These are phyloP conservation scores for Typhlichthys eigenmanni DNA, from an alignment of 2,797 vertebrate species.

Conservation along the genomic window DNA sequence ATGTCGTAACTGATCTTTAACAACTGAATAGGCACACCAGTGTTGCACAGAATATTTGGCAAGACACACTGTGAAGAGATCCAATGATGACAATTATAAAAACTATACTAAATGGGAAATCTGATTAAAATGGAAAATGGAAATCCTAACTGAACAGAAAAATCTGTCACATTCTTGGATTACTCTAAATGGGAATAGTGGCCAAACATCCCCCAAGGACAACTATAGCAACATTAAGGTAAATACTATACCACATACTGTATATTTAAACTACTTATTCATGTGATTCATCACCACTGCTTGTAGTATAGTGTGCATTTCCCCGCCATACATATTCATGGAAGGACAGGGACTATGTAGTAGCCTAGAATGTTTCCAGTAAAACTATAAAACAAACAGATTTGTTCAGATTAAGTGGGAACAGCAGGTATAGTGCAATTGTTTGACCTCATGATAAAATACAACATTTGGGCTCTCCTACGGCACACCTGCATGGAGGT, in stretches of 20 bases:
- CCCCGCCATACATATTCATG: not conserved
- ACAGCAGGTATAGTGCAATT: not conserved
- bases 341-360: slow-evolving; percentile 2
- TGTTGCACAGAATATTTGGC: too few relatives aligned
- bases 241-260: slow-evolving; percentile 21
- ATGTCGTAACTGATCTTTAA: too few relatives aligned
- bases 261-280: slow-evolving; percentile 2
- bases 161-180: slow-evolving; percentile 17
- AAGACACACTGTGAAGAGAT: too few relatives aligned
- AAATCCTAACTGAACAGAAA: too few relatives aligned
- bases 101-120: too few relatives aligned
- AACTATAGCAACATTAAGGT: slow-evolving; percentile 46
- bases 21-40: too few relatives aligned
- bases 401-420: not conserved
- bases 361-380: slow-evolving; percentile 3
- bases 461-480: slow-evolving; percentile 4
- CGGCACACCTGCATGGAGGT: slow-evolving; percentile 24
- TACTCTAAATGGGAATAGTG: slow-evolving; percentile 11
- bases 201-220: slow-evolving; percentile 26
- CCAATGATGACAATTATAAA: too few relatives aligned
- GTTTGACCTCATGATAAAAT: slow-evolving; percentile 13
- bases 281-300: not conserved
- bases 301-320: not conserved
- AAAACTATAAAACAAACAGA: not conserved
- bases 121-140: too few relatives aligned